A percentile compares a stretch with the other conserved stretches of the same genome.
These are phyloP conservation scores for Osedax fenrisi DNA, from an alignment of 2,888 invertebrate genomes.

Conservation along the genomic window DNA sequence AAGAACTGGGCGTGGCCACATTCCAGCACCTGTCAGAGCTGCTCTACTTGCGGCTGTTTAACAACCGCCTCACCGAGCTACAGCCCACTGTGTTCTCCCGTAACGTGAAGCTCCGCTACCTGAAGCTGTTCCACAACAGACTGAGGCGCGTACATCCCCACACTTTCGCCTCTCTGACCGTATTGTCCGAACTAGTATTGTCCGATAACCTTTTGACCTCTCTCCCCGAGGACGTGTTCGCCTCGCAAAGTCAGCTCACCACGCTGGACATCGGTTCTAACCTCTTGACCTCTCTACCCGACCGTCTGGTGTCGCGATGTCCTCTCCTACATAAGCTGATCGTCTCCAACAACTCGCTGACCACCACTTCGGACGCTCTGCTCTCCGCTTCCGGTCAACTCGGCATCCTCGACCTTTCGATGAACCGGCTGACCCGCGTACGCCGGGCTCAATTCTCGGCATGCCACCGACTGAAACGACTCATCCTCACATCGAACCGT, in stretches of 20 bases:
- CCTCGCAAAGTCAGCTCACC: not conserved
- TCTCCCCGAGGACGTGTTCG: constrained; percentile 8
- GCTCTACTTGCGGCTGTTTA: not conserved
- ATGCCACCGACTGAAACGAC: not conserved
- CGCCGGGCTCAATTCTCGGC: not conserved
- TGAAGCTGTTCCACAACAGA: constrained; percentile 20
- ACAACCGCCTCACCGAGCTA: constrained; percentile 4
- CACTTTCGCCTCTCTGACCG: not conserved
- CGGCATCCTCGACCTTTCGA: constrained; percentile 19
- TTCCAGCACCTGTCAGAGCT: not conserved
- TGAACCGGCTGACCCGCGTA: not conserved
- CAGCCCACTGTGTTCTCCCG: not conserved
- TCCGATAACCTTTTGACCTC: not conserved
- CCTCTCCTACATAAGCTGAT: constrained; percentile 6
- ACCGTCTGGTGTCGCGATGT: not conserved
- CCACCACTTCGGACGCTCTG: not conserved
- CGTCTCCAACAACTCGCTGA: constrained; percentile 9
- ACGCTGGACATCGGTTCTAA: constrained; percentile 8
- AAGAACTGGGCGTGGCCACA: not conserved
- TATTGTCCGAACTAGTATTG: constrained; percentile 1
- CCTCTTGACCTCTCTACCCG: not conserved
- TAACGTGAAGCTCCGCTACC: constrained; percentile 7
- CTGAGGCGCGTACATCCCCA: not conserved
- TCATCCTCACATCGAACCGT: constrained; percentile 5
- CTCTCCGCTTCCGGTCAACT: not conserved